Conservation (phyloP, 2,113 vertebrate species). For the Bucco capensis region DNA sequence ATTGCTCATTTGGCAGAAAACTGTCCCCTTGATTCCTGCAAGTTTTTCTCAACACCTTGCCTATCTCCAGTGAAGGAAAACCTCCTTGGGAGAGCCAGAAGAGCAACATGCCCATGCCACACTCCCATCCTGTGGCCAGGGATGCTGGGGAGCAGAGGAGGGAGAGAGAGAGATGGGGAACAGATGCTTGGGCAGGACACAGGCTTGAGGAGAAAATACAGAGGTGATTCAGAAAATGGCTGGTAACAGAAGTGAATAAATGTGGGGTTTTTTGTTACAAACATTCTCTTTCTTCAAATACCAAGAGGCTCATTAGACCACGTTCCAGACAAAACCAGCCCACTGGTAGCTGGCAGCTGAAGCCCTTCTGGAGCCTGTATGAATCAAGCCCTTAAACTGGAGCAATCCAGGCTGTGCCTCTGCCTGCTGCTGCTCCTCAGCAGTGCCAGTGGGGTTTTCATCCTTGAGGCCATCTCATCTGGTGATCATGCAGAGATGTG, state of each 20-base stretch:
- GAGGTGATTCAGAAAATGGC: constrained; percentile 17
- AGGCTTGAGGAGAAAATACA: background rate
- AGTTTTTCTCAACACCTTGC: background rate
- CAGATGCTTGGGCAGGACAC: constrained; percentile 2
- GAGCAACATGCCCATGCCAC: background rate
- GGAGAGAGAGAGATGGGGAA: background rate
- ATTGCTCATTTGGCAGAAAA: background rate
- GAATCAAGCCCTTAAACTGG: background rate
- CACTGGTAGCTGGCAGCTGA: background rate
- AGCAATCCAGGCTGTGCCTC: background rate
- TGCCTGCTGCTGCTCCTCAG: background rate
- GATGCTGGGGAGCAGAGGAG: background rate
- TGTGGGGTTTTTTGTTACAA: background rate
- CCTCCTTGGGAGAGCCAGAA: background rate
- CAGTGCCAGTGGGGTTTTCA: background rate
- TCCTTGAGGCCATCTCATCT: accelerated
- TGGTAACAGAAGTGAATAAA: constrained; percentile 9
- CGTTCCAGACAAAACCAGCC: constrained; percentile 21
- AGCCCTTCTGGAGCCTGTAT: background rate
- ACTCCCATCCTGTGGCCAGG: no score
- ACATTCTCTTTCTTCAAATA: constrained; percentile 24
- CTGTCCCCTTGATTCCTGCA: background rate
- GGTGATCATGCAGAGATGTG: accelerated
- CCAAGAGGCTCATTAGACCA: constrained; percentile 17
- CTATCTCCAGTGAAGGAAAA: background rate